Base-by-base conservation (phyloP, 1,140 invertebrate genomes). In the Lepidostoma basale region DNA sequence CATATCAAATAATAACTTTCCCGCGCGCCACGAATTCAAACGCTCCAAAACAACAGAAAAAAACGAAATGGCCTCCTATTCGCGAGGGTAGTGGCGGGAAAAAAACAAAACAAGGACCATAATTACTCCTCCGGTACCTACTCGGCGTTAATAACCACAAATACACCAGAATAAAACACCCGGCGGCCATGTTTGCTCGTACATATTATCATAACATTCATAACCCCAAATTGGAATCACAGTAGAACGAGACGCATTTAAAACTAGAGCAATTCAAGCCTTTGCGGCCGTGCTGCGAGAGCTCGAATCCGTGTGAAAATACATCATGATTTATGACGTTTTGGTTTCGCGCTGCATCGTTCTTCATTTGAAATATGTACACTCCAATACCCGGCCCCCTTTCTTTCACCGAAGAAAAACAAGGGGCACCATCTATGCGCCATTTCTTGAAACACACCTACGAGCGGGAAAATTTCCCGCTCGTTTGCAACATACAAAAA, bases 361-460 rank as follows among this genome's bases (percentile, higher is more conserved):
- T 65, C 45, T 63, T 65, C 49, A 54, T 65, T 65, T 52, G 47
- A 65, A 65, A 54, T 65, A 59, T 40, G 30, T 40, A 65, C 47
- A 65, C 62, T 65, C 36, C 62, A 65, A 65, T 65, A 65, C 26
- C 44, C 60, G 30, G 42, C 60, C 60, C 52, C 60, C 54, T 36
- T 59, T 59, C 36, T 59, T 59, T 59, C 54, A 59, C 36, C 20
- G 36, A 56, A 65, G 52, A 47, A 66, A 66, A 66, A 56, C 64
- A 66, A 54, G 45, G 45, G 40, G 59, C 22, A 28, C 62, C 62
- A 65, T 65, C 62, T 65, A 56, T 49, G 56, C 49, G 64, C 25
- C 45, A 49, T 65, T 54, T 56, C 30, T 16, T 22, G 47, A 65
- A 65, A 45, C 47, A 39, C 25, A 18, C 30, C 28, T 33, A 62